Base-by-base conservation (phyloP, 2,888 invertebrate species). In the Cryptus armator region DNA sequence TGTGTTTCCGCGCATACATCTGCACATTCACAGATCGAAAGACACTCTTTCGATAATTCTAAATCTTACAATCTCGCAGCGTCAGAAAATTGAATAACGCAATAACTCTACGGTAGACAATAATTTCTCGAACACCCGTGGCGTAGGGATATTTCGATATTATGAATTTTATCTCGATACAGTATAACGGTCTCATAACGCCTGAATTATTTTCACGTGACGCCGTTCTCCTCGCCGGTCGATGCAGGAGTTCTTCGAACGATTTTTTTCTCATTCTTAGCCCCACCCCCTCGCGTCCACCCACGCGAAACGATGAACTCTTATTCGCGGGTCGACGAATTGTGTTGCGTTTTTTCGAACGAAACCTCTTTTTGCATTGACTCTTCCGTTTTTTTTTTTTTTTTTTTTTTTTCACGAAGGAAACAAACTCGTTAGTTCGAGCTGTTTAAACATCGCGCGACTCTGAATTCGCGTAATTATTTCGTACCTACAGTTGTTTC, bases 251-350 rank as follows among this genome's bases (percentile, higher is more conserved):
- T 80, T 85, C 83, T 53, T 72, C 76, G 85, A 83, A 80, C 66
- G 53, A 72, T 59, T 76, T 62, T 59, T 59, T 51, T 67, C n/a
- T 46, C 43, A 4, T 5, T 16, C 12, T 4, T n/a, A 5, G 16
- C 46, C 53, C n/a, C n/a, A 10, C 16, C 29, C 48, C 56, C 62
- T 59, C 74, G 46, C 48, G 72, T 77, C 83, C 83, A 56, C 85
- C 85, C 76, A 85, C 85, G 83, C 83, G 24, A 85, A 80, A 44
- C 85, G 83, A 85, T 85, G 85, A 85, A 85, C 85, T 83, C 83
- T 85, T 62, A 24, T 83, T 72, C 76, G 44, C 62, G 67, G 82
- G 56, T 83, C 78, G 70, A 62, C 59, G 56, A 70, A 68, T 77
- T 71, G 77, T 56, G 48, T 75, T 70, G 71, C 62, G 29, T 32